Percentiles rank a stretch among this genome's conserved stretches.
These are phyloP conservation scores for Drosophila repleta DNA, from an alignment of 1,140 invertebrate species.

Conservation along the genomic window DNA sequence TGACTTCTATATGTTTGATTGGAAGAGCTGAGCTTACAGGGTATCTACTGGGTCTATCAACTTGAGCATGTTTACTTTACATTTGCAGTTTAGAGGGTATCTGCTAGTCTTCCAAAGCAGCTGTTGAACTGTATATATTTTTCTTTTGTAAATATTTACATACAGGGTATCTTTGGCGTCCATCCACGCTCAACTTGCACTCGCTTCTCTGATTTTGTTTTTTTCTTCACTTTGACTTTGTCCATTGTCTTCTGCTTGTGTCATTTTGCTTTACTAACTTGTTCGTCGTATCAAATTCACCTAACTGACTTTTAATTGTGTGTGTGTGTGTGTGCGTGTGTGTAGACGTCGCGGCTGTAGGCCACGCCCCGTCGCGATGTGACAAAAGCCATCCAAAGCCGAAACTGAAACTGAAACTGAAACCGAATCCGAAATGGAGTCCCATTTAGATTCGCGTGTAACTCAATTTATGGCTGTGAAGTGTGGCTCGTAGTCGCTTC, in stretches of 20 bases:
- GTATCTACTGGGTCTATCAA: too few relatives aligned
- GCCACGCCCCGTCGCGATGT: not conserved
- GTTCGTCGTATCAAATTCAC: slow-evolving; percentile 56
- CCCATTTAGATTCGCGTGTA: slow-evolving; percentile 55
- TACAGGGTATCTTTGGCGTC: too few relatives aligned
- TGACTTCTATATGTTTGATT: too few relatives aligned
- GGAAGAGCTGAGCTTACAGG: too few relatives aligned
- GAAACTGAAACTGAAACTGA: slow-evolving; percentile 23
- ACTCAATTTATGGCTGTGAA: slow-evolving; percentile 61
- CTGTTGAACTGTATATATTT: too few relatives aligned
- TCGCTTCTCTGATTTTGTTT: not conserved
- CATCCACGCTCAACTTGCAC: not conserved
- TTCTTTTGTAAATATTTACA: too few relatives aligned
- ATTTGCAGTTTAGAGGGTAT: too few relatives aligned
- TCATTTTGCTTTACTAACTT: slow-evolving; percentile 47
- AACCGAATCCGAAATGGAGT: slow-evolving; percentile 46
- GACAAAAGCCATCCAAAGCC: slow-evolving; percentile 28
- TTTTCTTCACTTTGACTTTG: slow-evolving; percentile 12
- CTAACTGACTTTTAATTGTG: slow-evolving; percentile 72
- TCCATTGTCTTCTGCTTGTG: slow-evolving; percentile 35
- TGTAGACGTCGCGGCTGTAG: not conserved
- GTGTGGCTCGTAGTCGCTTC: slow-evolving; percentile 17
- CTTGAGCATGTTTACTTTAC: too few relatives aligned
- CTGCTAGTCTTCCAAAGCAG: too few relatives aligned
- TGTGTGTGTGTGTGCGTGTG: slow-evolving; percentile 1